Evolutionary conservation across 2,113 vertebrate genomes (phyloP).

Genomic region (Notarius lentiginosus): DNA sequence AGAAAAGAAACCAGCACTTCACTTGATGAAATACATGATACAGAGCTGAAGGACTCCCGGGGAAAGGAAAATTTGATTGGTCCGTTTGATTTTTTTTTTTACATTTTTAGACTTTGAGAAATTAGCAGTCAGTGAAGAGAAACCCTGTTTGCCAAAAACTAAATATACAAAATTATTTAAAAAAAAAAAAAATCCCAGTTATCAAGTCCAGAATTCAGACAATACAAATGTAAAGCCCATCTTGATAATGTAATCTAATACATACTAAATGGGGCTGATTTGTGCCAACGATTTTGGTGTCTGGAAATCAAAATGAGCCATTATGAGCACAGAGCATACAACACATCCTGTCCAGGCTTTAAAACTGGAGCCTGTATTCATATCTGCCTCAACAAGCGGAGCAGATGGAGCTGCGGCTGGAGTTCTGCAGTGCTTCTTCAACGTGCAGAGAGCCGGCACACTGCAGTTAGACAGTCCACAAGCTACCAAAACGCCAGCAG

Average conservation of each 20-base stretch:
- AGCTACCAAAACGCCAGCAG: background rate
- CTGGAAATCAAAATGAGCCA: background rate
- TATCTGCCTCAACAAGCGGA: slow-evolving; percentile 5
- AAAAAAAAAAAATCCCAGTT: background rate
- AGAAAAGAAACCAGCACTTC: background rate
- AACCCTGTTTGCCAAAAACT: background rate
- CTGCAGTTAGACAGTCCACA: slow-evolving; percentile 37
- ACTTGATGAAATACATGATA: background rate
- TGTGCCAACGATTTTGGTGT: background rate
- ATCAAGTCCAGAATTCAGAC: background rate
- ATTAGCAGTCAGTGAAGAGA: background rate
- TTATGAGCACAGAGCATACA: background rate
- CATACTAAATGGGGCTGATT: background rate
- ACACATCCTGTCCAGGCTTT: background rate
- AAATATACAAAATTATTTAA: background rate
- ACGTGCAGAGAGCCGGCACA: slow-evolving; percentile 27
- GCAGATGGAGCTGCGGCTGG: slow-evolving; percentile 1
- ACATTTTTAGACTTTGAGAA: background rate
- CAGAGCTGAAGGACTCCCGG: background rate
- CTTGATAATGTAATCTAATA: background rate
- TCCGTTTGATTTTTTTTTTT: background rate
- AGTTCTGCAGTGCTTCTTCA: slow-evolving; percentile 33
- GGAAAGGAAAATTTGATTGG: background rate
- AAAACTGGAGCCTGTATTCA: background rate
- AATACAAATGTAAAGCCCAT: background rate